These are phyloP conservation scores for Cheirogaleus major DNA, from an alignment of 2,797 vertebrate genomes.

Conservation along the genomic window DNA sequence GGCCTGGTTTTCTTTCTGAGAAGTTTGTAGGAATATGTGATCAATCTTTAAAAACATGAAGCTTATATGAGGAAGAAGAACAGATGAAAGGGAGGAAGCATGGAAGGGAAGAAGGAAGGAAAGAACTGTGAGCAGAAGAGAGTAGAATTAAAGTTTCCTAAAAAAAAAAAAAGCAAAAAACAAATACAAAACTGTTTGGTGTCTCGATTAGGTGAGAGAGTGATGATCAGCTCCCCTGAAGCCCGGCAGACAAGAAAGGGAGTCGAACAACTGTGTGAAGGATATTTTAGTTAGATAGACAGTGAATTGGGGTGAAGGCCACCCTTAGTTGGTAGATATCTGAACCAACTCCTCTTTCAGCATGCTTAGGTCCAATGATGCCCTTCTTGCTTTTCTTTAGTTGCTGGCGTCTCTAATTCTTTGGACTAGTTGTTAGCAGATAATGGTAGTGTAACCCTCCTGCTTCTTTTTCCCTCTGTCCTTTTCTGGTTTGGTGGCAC, in stretches of 20 bases:
- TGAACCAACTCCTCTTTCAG: neutral
- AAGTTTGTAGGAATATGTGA: neutral
- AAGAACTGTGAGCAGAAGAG: neutral
- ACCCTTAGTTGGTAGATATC: neutral
- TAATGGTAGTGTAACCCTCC: neutral
- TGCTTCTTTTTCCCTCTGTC: neutral
- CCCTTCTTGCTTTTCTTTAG: neutral
- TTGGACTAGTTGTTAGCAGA: too few relatives aligned
- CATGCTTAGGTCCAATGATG: neutral
- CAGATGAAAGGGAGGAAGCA: neutral
- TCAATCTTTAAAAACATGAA: neutral
- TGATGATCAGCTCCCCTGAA: neutral
- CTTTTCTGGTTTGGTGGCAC: neutral
- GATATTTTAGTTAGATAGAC: neutral
- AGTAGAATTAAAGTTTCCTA: neutral
- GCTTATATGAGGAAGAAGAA: neutral
- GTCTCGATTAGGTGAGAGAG: neutral
- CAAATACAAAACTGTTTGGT: neutral
- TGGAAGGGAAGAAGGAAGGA: neutral
- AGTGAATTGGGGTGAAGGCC: neutral
- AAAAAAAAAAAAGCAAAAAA: neutral
- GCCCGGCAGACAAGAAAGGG: neutral
- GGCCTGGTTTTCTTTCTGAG: neutral
- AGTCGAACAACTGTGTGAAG: neutral
- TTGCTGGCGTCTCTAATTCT: neutral